Percentiles rank a stretch among this genome's conserved stretches.
phyloP scores from a whole-genome alignment of 2,888 invertebrate genomes.

The Cerceris rybyensis region DNA sequence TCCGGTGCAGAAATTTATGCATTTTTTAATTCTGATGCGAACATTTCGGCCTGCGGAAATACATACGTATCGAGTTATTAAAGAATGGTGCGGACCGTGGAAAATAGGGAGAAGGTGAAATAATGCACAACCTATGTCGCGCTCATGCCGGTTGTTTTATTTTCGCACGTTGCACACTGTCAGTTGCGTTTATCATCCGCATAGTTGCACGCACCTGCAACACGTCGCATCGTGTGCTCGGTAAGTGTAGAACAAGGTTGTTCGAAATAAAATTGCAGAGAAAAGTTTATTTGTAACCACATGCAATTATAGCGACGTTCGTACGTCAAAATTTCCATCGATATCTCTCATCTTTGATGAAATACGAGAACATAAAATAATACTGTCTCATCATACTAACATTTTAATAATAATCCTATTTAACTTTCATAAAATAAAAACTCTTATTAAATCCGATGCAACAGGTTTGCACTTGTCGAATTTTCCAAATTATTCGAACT shows the following conservation, averaged over 20 bases:
- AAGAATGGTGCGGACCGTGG: neutral
- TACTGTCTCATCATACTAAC: neutral
- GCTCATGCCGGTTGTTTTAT: constrained; percentile 22
- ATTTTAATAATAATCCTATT: constrained; percentile 4
- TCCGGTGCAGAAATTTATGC: too few species aligned
- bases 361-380: neutral
- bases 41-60: neutral
- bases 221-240: constrained; percentile 13
- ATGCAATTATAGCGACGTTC: neutral
- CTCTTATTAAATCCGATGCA: constrained; percentile 21
- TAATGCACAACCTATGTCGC: constrained; percentile 33
- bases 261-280: constrained; percentile 24
- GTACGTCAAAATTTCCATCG: neutral
- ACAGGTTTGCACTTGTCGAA: constrained; percentile 48
- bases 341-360: neutral
- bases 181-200: constrained; percentile 45
- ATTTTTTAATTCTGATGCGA: neutral
- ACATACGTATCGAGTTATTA: constrained; percentile 29
- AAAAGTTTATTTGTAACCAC: neutral
- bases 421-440: constrained; percentile 1
- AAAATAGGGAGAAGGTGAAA: constrained; percentile 23
- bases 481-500: constrained; percentile 39
- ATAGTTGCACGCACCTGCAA: constrained; percentile 29
- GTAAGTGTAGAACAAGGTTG: constrained; percentile 15
- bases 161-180: constrained; percentile 6